These are phyloP conservation scores for Actenoides lindsayi DNA, from an alignment of 2,113 vertebrate species.

Conservation along the genomic window DNA sequence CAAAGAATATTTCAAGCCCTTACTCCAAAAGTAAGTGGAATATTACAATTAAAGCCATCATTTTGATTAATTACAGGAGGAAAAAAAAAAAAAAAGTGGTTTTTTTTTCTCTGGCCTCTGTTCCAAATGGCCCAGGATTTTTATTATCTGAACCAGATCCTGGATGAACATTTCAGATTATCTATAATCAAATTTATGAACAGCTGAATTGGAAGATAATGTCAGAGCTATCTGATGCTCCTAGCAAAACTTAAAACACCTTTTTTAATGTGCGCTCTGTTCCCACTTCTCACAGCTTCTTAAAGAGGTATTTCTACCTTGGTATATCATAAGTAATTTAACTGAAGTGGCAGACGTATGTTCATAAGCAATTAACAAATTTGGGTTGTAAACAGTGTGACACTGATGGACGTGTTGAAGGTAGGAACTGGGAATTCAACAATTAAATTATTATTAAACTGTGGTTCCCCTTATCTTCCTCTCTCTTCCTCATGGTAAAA, in stretches of 20 bases:
- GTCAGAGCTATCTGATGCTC: not conserved
- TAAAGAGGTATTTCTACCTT: not conserved
- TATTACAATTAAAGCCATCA: not conserved
- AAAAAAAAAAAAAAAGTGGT: not conserved
- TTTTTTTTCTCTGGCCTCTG: not conserved
- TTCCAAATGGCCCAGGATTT: not conserved
- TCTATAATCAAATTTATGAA: not conserved
- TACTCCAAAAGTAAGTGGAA: not conserved
- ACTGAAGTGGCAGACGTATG: not conserved
- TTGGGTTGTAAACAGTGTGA: not conserved
- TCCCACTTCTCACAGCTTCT: not conserved
- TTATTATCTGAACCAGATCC: not conserved
- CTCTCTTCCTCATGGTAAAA: not conserved
- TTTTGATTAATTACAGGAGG: not conserved
- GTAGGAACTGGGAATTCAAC: not conserved
- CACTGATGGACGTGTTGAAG: not conserved
- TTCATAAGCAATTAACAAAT: not conserved
- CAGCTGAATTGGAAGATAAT: not conserved
- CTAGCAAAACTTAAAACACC: not conserved
- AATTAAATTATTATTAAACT: not conserved
- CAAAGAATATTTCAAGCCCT: not conserved
- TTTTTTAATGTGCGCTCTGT: rapidly evolving
- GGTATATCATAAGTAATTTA: not conserved
- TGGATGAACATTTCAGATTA: not conserved
- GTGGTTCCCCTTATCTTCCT: not conserved